phyloP scores from a whole-genome alignment of 2,888 invertebrate species.

The Aphodius granarius region DNA sequence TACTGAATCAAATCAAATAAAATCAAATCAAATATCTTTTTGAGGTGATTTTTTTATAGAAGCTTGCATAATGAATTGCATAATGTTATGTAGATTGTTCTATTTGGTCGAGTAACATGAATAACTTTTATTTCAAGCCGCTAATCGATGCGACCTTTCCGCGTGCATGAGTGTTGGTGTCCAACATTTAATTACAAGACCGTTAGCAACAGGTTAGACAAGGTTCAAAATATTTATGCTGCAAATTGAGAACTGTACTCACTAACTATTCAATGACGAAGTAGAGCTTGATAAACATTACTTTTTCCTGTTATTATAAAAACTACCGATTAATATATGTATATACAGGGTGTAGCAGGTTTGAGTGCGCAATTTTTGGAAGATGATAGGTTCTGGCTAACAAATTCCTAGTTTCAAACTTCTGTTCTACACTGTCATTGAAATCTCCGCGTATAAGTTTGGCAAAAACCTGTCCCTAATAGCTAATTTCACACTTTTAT shows the following conservation, averaged over 20 bases:
- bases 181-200: not conserved
- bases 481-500: not conserved
- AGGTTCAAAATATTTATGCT: not conserved
- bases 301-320: not conserved
- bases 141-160: not conserved
- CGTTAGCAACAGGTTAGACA: not conserved
- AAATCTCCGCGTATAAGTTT: not conserved
- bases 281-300: not conserved
- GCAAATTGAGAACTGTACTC: not conserved
- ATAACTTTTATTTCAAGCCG: not conserved
- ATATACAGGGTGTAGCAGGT: too few relatives aligned
- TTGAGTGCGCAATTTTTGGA: too few relatives aligned
- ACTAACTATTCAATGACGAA: not conserved
- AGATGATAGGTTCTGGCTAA: too few relatives aligned
- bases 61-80: too few relatives aligned
- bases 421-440: not conserved
- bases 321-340: not conserved
- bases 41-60: too few relatives aligned
- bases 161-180: not conserved
- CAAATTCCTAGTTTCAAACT: too few relatives aligned
- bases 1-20: too few relatives aligned
- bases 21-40: too few relatives aligned
- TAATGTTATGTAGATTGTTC: not conserved
- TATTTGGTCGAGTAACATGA: not conserved
- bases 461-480: not conserved